Percentiles rank a stretch among this genome's conserved stretches.
Conservation (phyloP, 2,888 invertebrate genomes). For the Andrena minutula region DNA sequence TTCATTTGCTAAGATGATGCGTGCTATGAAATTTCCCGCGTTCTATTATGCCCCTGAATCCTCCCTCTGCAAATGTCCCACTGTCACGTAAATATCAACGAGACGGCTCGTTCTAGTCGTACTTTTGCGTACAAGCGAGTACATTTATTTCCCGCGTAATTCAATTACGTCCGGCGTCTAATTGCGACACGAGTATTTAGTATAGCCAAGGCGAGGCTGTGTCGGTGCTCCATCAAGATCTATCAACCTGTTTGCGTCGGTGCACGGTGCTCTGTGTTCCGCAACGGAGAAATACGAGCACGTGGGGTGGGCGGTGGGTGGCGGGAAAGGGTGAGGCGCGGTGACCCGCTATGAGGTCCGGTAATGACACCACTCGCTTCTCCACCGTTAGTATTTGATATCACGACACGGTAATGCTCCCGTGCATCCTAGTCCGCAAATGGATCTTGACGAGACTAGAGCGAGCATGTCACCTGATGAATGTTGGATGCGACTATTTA, state of each 20-base stretch:
- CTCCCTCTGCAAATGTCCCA: too few species aligned
- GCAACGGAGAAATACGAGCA: constrained; percentile 69
- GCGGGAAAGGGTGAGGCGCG: constrained; percentile 35
- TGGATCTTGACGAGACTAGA: constrained; percentile 72
- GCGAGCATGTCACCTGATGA: constrained; percentile 65
- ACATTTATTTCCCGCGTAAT: constrained; percentile 34
- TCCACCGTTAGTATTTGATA: constrained; percentile 73
- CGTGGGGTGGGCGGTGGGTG: constrained; percentile 16
- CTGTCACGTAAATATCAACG: too few species aligned
- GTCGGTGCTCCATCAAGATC: constrained; percentile 68
- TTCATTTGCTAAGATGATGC: too few species aligned
- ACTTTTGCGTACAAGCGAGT: too few species aligned
- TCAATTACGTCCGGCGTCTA: constrained; percentile 42
- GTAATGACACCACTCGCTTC: constrained; percentile 74
- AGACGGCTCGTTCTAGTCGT: too few species aligned
- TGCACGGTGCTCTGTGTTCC: constrained; percentile 60
- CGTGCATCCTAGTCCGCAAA: constrained; percentile 67
- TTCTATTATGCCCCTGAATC: too few species aligned
- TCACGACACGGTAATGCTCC: constrained; percentile 71
- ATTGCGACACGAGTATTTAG: constrained; percentile 44
- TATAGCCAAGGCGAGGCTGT: constrained; percentile 24
- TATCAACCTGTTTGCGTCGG: constrained; percentile 67
- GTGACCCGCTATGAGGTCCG: constrained; percentile 66
- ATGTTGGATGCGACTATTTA: constrained; percentile 63
- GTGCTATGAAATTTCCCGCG: too few species aligned